Conservation (phyloP, 2,888 invertebrate species). For the Alcis repandata region DNA sequence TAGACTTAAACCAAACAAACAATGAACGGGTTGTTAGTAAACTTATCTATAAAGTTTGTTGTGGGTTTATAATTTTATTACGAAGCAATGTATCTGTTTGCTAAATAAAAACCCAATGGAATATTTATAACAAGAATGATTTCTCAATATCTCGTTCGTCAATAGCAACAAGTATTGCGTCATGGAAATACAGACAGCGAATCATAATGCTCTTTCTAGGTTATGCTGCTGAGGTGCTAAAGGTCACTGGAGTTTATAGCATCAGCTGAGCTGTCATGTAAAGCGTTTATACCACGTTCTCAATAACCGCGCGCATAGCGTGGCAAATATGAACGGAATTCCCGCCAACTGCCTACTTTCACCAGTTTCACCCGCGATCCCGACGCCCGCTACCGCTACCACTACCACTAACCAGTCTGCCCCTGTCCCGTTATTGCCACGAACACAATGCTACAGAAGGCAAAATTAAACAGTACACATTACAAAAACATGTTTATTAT, state of each 20-base stretch:
- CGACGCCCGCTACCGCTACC: constrained; percentile 15
- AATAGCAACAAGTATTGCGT: constrained; percentile 26
- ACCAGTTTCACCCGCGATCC: constrained; percentile 29
- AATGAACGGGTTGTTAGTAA: background rate
- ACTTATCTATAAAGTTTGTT: background rate
- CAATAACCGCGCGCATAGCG: constrained; percentile 15
- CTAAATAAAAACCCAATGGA: no score
- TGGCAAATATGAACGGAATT: constrained; percentile 28
- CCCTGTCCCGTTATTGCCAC: constrained; percentile 46
- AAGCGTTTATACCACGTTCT: constrained; percentile 30
- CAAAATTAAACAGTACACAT: constrained; percentile 59
- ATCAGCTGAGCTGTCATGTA: constrained; percentile 17
- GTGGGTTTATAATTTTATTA: background rate
- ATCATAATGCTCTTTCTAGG: constrained; percentile 21
- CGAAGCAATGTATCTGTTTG: no score
- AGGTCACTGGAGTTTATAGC: constrained; percentile 20
- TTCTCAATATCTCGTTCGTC: background rate
- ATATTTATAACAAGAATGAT: background rate
- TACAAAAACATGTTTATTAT: constrained; percentile 84
- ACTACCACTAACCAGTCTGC: no score
- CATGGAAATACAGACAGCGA: constrained; percentile 20
- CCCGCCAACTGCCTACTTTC: constrained; percentile 37
- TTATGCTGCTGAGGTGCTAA: constrained; percentile 10
- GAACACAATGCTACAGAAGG: constrained; percentile 47
- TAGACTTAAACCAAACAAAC: background rate